Conservation (phyloP, 2,113 vertebrate genomes). For the Fregata magnificens region DNA sequence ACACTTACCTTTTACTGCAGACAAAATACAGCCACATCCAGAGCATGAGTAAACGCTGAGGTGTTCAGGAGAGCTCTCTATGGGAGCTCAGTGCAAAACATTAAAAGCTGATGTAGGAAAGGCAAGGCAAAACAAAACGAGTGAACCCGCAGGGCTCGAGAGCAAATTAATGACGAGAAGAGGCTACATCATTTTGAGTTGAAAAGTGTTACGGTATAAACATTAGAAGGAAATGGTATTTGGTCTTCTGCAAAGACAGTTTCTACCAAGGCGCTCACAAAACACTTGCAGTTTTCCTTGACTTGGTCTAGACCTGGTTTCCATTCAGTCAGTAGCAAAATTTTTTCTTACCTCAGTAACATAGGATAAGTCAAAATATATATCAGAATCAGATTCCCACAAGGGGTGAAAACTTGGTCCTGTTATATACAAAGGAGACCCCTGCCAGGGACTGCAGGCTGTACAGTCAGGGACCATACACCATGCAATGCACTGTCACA, state of each 20-base stretch:
- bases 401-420: background rate
- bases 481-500: background rate
- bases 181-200: background rate
- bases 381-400: background rate
- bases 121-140: rapidly evolving
- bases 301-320: background rate
- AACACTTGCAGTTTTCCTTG: background rate
- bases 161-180: background rate
- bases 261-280: background rate
- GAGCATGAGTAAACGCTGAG: background rate
- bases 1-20: background rate
- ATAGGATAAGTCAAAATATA: background rate
- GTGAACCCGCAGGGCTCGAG: no score
- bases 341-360: background rate
- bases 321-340: background rate
- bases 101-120: background rate
- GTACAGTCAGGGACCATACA: no score
- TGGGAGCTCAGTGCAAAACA: background rate
- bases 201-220: background rate
- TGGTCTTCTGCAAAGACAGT: background rate
- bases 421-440: background rate
- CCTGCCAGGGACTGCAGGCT: no score
- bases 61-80: background rate
- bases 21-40: background rate
- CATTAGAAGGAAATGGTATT: background rate